Percentiles rank a stretch among this genome's conserved stretches.
Evolutionary conservation across 2,113 vertebrate genomes (phyloP).

Genomic region (Albula goreensis): DNA sequence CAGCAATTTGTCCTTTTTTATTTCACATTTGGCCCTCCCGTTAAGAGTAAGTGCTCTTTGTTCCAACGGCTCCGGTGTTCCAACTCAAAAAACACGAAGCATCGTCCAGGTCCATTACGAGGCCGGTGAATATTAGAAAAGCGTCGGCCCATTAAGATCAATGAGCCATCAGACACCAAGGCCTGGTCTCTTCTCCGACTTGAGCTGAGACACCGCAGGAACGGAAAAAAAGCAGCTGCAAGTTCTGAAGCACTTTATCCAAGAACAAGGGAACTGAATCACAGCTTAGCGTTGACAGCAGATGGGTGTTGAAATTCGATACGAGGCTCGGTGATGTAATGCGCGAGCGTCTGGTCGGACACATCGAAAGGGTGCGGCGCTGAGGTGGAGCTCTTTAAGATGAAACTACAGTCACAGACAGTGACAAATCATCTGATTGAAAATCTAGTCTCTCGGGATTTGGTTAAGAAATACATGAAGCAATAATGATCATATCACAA

Average conservation of each 20-base stretch:
- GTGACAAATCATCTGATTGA: background rate
- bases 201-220: background rate
- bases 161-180: background rate
- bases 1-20: background rate
- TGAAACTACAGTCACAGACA: background rate
- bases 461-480: background rate
- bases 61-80: background rate
- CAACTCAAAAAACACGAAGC: constrained; percentile 2
- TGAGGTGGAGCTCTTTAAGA: background rate
- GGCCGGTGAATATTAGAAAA: background rate
- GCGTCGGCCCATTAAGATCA: background rate
- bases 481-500: too few relatives aligned
- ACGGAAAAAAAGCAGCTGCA: background rate
- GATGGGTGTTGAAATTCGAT: background rate
- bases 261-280: background rate
- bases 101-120: background rate
- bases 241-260: background rate
- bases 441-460: background rate
- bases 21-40: background rate
- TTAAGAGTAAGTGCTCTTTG: background rate
- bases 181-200: background rate
- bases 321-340: background rate
- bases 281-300: background rate
- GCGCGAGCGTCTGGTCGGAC: background rate
- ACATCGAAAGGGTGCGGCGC: background rate